A percentile compares a stretch with the other conserved stretches of the same genome.
Evolutionary conservation across 1,140 invertebrate species (phyloP).

Genomic region (Sminthurides bifidus): DNA sequence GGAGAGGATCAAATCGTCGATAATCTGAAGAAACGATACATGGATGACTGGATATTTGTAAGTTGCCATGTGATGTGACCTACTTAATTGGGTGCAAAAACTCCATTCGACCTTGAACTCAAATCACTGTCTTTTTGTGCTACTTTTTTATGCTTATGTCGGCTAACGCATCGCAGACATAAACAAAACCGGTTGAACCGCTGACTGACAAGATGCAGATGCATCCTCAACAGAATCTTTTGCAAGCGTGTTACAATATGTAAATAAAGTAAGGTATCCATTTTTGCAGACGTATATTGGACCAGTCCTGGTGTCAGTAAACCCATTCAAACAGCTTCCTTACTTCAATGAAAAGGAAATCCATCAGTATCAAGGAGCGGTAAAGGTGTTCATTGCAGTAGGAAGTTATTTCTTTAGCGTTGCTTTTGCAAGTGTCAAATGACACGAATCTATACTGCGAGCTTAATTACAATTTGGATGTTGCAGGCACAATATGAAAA

Average conservation of each 20-base stretch:
- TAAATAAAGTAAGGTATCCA: neutral
- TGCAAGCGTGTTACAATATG: constrained; percentile 31
- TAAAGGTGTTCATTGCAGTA: constrained; percentile 34
- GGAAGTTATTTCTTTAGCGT: too few species aligned
- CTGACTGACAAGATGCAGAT: too few species aligned
- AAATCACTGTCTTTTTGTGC: too few species aligned
- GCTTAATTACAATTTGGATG: constrained; percentile 9
- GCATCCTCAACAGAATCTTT: too few species aligned
- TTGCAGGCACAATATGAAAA: constrained; percentile 59
- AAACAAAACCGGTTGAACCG: too few species aligned
- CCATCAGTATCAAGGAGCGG: constrained; percentile 59
- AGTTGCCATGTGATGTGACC: too few species aligned
- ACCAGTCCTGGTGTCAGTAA: constrained; percentile 63
- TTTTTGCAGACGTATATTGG: constrained; percentile 61
- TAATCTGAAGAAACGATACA: constrained; percentile 59
- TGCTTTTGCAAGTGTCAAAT: neutral
- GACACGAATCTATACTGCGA: neutral
- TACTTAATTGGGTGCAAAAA: too few species aligned
- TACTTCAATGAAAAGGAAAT: constrained; percentile 62
- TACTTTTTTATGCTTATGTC: too few species aligned
- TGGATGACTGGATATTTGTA: constrained; percentile 66
- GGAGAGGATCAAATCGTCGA: constrained; percentile 58
- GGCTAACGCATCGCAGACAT: too few species aligned
- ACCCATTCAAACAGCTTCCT: constrained; percentile 64
- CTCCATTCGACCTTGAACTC: too few species aligned